These are phyloP conservation scores for Nomada fabriciana DNA, from an alignment of 2,888 invertebrate species.

Conservation along the genomic window DNA sequence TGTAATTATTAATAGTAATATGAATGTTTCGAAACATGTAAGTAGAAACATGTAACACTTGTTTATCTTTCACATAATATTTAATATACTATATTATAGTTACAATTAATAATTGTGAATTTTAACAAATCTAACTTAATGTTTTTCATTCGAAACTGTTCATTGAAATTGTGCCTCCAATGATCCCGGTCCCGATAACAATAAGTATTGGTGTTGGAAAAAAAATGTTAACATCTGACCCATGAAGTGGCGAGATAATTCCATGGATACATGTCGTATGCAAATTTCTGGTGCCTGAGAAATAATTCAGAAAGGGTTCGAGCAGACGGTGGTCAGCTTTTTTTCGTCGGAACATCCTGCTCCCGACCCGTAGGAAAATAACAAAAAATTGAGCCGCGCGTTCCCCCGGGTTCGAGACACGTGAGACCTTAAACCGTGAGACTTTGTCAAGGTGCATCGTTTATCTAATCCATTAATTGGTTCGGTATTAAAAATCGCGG, in stretches of 20 bases:
- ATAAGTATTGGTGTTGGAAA: conserved; percentile 46
- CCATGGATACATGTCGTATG: conserved; percentile 61
- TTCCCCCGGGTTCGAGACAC: conserved; percentile 47
- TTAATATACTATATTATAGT: neutral
- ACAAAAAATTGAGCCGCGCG: conserved; percentile 66
- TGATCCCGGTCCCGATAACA: neutral
- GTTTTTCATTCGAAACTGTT: neutral
- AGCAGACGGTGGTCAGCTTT: conserved; percentile 74
- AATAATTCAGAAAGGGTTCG: conserved; percentile 69
- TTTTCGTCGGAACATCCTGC: conserved; percentile 77
- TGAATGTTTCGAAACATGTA: too few relatives aligned
- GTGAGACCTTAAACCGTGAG: conserved; percentile 52
- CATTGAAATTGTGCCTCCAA: neutral
- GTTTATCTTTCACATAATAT: too few relatives aligned
- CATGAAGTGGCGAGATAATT: conserved; percentile 33
- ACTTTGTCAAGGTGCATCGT: conserved; percentile 56
- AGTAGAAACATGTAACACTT: neutral
- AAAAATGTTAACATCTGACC: conserved; percentile 51
- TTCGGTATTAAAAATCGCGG: neutral
- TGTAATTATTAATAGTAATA: neutral
- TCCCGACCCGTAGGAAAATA: conserved; percentile 74
- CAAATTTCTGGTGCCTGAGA: conserved; percentile 70
- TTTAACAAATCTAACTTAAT: neutral
- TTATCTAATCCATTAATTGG: conserved; percentile 13
- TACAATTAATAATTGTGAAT: neutral